Conservation (phyloP, 1,140 invertebrate genomes). For the Cydia fagiglandana region DNA sequence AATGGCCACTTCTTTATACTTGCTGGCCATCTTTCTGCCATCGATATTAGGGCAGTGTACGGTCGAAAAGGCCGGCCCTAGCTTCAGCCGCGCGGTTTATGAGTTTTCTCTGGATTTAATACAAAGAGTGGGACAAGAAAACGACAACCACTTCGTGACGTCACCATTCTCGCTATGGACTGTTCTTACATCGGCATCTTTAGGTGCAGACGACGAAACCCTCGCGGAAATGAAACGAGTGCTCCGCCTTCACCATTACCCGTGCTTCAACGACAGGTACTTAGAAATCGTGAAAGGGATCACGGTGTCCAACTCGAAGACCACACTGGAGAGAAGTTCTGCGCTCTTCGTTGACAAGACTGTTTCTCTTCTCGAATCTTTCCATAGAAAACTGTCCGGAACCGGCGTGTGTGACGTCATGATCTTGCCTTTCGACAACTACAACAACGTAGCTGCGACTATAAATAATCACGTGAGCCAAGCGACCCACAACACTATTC, state of each 20-base stretch:
- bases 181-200: conserved; percentile 64
- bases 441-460: conserved; percentile 37
- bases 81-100: conserved; percentile 53
- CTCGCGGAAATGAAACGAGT: conserved; percentile 62
- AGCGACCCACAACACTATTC: conserved; percentile 55
- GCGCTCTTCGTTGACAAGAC: conserved; percentile 50
- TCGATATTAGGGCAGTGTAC: conserved; percentile 50
- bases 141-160: conserved; percentile 66
- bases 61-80: conserved; percentile 41
- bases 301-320: conserved; percentile 29
- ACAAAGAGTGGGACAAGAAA: conserved; percentile 55
- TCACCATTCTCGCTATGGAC: conserved; percentile 77
- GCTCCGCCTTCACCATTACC: conserved; percentile 55
- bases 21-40: conserved; percentile 44
- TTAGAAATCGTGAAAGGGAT: conserved; percentile 47
- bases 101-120: conserved; percentile 58
- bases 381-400: conserved; percentile 38
- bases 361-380: conserved; percentile 41
- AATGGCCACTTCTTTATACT: conserved; percentile 41
- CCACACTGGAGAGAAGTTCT: conserved; percentile 49
- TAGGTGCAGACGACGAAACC: conserved; percentile 70
- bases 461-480: conserved; percentile 57
- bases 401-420: conserved; percentile 46
- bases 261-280: conserved; percentile 64
- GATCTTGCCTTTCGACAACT: conserved; percentile 44